A percentile compares a stretch with the other conserved stretches of the same genome.
Evolutionary conservation across 2,888 invertebrate species (phyloP).

Genomic region (Sericinus montela): DNA sequence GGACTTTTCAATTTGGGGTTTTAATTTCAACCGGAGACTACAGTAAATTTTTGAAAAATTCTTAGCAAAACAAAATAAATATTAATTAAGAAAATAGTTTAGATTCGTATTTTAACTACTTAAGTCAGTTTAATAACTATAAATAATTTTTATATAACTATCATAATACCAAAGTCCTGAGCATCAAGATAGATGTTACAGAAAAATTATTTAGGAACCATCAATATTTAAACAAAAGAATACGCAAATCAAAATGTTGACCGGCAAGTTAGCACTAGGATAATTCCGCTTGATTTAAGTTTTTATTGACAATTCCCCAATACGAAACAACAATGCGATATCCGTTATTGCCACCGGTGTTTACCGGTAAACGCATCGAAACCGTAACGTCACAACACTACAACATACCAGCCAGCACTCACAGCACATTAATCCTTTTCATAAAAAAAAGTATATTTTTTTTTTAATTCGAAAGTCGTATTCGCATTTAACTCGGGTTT

Average conservation of each 20-base stretch:
- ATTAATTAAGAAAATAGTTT: too few species aligned
- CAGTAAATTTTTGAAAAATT: too few species aligned
- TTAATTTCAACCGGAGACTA: too few species aligned
- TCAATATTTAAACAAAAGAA: too few species aligned
- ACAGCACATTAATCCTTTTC: constrained; percentile 32
- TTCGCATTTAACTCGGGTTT: constrained; percentile 41
- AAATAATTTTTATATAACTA: too few species aligned
- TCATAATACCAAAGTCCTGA: too few species aligned
- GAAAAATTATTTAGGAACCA: too few species aligned
- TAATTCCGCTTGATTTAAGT: not conserved
- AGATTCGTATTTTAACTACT: too few species aligned
- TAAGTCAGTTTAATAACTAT: too few species aligned
- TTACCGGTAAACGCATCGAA: constrained; percentile 54
- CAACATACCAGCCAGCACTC: constrained; percentile 37
- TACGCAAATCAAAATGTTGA: not conserved
- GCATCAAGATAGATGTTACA: too few species aligned
- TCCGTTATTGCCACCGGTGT: constrained; percentile 58
- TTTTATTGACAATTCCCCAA: constrained; percentile 16
- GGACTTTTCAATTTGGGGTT: too few species aligned
- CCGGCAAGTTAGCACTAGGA: not conserved
- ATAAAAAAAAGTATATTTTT: constrained; percentile 34
- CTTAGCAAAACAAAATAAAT: too few species aligned
- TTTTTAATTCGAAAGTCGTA: constrained; percentile 36
- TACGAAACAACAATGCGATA: constrained; percentile 22
- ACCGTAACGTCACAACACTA: constrained; percentile 41